phyloP scores from a whole-genome alignment of 2,113 vertebrate genomes.

The Rattus norvegicus region GRCr8 NC_086036.1:76391501-76392000 shows the following conservation, averaged over 20 bases:
- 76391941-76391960: fast-evolving
- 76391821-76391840: not conserved
- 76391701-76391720: not conserved
- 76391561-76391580: not conserved
- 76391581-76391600: not conserved
- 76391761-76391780: not conserved
- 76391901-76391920: too few species aligned
- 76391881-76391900: not conserved
- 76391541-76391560: not conserved
- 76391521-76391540: not conserved
- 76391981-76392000: not conserved
- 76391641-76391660: not conserved
- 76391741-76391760: not conserved
- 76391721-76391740: not conserved
- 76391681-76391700: too few species aligned
- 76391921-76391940: not conserved
- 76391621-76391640: not conserved
- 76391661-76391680: not conserved
- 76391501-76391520: too few species aligned
- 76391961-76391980: too few species aligned
- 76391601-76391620: not conserved
- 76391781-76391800: not conserved
- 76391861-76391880: fast-evolving
- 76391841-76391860: not conserved
- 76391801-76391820: not conserved